Percentiles rank a stretch among this genome's conserved stretches.
Evolutionary conservation across 1,140 invertebrate species (phyloP).

Genomic region (Drosophila repleta): DNA sequence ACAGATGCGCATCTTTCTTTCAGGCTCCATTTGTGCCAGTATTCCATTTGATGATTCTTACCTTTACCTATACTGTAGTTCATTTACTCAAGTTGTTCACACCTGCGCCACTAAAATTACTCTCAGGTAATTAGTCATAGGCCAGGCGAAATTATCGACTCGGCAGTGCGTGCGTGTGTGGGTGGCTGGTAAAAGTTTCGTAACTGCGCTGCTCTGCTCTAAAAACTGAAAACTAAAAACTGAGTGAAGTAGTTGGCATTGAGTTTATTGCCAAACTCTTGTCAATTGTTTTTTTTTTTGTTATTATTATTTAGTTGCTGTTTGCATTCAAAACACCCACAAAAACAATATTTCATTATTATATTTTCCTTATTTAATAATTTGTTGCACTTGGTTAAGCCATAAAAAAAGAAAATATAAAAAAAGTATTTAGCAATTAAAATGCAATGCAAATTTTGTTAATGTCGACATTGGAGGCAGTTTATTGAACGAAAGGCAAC

Average conservation of each 20-base stretch:
- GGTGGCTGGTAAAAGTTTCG: neutral
- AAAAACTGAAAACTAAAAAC: neutral
- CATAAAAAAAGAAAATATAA: conserved; percentile 6
- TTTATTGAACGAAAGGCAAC: conserved; percentile 31
- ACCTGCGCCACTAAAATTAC: neutral
- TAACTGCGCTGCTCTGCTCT: neutral
- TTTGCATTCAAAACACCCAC: conserved; percentile 14
- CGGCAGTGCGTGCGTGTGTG: too few relatives aligned
- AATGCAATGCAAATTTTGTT: conserved; percentile 69
- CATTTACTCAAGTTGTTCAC: neutral
- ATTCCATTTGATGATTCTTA: neutral
- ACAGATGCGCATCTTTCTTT: neutral
- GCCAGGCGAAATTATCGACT: neutral
- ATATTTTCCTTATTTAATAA: conserved; percentile 33
- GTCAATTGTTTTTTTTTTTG: conserved; percentile 9
- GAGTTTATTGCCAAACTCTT: conserved; percentile 39
- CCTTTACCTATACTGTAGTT: too few relatives aligned
- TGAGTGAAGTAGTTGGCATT: conserved; percentile 46
- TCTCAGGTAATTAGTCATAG: conserved; percentile 6
- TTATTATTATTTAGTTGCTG: conserved; percentile 6
- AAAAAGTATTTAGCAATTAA: conserved; percentile 47
- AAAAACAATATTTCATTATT: conserved; percentile 13
- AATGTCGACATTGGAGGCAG: conserved; percentile 62
- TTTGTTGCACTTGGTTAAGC: conserved; percentile 17
- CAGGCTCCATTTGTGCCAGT: neutral